Evolutionary conservation across 2,113 vertebrate species (phyloP).

Genomic region (Scalopus aquaticus): DNA sequence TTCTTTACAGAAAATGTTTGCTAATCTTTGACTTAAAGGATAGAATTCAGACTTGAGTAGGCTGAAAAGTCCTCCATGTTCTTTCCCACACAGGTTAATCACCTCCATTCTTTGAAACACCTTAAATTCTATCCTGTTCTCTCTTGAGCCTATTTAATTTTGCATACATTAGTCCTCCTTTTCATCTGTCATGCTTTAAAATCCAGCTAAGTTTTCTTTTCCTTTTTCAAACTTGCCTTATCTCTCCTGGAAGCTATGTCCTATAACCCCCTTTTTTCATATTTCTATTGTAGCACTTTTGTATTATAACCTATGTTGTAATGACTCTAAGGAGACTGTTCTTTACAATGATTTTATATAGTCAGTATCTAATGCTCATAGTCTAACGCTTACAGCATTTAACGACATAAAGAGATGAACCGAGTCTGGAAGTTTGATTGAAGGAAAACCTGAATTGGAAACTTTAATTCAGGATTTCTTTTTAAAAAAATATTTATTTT

Average conservation of each 20-base stretch:
- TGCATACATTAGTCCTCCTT: neutral
- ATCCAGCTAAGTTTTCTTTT: neutral
- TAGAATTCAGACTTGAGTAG: neutral
- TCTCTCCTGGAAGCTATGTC: neutral
- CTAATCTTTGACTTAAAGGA: neutral
- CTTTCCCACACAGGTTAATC: neutral
- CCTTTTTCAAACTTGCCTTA: neutral
- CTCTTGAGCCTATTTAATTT: neutral
- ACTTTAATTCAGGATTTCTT: too few relatives aligned
- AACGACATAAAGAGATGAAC: neutral
- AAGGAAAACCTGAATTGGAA: neutral
- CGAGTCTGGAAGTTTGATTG: neutral
- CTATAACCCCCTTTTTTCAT: neutral
- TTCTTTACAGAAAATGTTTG: neutral
- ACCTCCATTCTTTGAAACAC: neutral
- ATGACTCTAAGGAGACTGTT: too few relatives aligned
- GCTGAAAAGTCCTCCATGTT: neutral
- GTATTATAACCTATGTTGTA: neutral
- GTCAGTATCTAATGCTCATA: too few relatives aligned
- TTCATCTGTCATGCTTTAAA: neutral
- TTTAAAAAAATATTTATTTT: too few relatives aligned
- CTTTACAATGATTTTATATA: neutral
- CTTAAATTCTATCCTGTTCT: neutral
- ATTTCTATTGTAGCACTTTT: neutral
- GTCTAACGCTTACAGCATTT: neutral